A percentile compares a stretch with the other conserved stretches of the same genome.
Conservation (phyloP, 2,113 vertebrate genomes). For the Saguinus midas region DNA sequence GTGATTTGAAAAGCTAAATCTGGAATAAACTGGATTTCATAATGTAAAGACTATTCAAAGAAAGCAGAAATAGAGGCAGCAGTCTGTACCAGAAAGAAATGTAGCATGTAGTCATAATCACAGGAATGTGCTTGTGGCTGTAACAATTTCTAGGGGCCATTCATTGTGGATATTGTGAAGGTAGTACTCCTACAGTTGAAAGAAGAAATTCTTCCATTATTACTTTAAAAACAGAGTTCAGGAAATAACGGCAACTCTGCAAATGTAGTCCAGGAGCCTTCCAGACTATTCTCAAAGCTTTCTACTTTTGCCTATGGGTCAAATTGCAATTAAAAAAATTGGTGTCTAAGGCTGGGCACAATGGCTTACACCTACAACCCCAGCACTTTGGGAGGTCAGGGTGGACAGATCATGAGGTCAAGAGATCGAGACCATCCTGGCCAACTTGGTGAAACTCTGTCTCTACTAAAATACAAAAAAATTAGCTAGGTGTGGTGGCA, state of each 20-base stretch:
- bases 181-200: neutral
- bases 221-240: neutral
- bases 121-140: neutral
- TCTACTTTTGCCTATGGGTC: neutral
- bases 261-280: neutral
- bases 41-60: constrained; percentile 46
- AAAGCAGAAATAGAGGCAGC: constrained; percentile 36
- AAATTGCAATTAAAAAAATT: neutral
- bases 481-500: no score
- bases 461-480: no score
- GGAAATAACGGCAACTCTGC: neutral
- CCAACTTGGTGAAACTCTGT: no score
- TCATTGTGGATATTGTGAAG: neutral
- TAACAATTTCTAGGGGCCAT: neutral
- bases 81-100: neutral
- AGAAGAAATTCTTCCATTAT: neutral
- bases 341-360: neutral
- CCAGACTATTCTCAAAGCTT: neutral
- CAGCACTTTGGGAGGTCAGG: no score
- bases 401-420: no score
- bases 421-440: no score
- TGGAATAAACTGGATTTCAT: constrained; percentile 38
- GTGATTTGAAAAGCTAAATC: constrained; percentile 37
- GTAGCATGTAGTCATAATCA: neutral
- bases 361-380: no score